Evolutionary conservation across 2,797 vertebrate genomes (phyloP).

Genomic region (Hirundo rustica): DNA sequence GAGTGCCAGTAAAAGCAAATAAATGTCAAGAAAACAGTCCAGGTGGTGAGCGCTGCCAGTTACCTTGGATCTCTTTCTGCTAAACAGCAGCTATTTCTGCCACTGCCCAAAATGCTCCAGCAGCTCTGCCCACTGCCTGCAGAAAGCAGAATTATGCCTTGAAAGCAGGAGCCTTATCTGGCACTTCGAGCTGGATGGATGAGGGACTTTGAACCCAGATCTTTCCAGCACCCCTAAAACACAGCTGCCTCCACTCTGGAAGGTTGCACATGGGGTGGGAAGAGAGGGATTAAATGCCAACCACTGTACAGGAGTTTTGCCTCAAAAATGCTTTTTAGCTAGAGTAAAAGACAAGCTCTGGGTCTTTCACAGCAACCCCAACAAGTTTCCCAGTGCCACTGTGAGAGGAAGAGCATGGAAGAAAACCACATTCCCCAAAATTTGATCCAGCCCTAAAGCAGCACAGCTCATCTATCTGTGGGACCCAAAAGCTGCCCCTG

Average conservation of each 20-base stretch:
- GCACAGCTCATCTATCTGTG: neutral
- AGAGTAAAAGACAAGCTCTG: neutral
- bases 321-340: neutral
- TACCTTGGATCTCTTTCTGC: constrained; percentile 7
- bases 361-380: neutral
- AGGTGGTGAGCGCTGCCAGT: constrained; percentile 39
- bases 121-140: constrained; percentile 7
- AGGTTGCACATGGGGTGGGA: neutral
- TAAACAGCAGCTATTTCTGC: constrained; percentile 51
- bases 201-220: neutral
- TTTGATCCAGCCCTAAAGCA: neutral
- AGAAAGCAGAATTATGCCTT: constrained; percentile 1
- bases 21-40: constrained; percentile 61
- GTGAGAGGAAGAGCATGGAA: neutral
- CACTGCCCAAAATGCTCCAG: constrained; percentile 1
- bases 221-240: neutral
- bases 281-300: neutral
- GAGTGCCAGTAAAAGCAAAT: constrained; percentile 65
- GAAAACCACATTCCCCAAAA: neutral
- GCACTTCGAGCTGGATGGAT: neutral
- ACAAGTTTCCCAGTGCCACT: neutral
- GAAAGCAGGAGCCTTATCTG: neutral
- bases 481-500: neutral
- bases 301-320: neutral
- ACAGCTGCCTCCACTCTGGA: neutral